These are phyloP conservation scores for Myiagra hebetior DNA, from an alignment of 2,113 vertebrate species.

Conservation along the genomic window DNA sequence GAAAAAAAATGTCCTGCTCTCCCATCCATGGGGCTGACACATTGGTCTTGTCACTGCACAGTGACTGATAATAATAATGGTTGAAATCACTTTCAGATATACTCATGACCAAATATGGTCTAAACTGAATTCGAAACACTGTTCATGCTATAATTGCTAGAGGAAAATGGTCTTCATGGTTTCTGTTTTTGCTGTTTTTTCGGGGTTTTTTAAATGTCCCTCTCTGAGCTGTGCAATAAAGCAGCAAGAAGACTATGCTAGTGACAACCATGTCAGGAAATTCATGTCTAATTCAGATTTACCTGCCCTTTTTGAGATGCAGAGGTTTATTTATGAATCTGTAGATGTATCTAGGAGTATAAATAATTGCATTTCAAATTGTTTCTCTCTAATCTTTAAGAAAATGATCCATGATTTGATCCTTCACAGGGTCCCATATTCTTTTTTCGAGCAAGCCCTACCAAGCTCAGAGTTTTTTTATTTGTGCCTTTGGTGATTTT, in stretches of 20 bases:
- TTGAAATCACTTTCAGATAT: constrained; percentile 20
- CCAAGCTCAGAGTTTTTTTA: neutral
- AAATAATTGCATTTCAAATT: neutral
- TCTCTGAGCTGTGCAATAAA: neutral
- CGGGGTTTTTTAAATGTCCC: neutral
- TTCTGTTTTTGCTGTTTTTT: neutral
- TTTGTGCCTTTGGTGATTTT: neutral
- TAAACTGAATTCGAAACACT: neutral
- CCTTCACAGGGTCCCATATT: neutral
- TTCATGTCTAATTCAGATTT: neutral
- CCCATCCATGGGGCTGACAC: neutral
- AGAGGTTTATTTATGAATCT: neutral
- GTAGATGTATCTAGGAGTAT: neutral
- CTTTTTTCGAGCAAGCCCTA: neutral
- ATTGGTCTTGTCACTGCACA: constrained; percentile 29
- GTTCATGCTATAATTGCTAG: neutral
- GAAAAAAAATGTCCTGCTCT: constrained; percentile 42
- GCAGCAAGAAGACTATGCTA: neutral
- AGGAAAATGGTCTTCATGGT: neutral
- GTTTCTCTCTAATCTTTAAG: neutral
- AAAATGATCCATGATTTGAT: neutral
- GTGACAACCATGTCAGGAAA: neutral
- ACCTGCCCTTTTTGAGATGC: neutral
- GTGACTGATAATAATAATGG: constrained; percentile 6
- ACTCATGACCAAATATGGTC: neutral